Base-by-base conservation (phyloP, 2,888 invertebrate species). In the Pammene aurita region DNA sequence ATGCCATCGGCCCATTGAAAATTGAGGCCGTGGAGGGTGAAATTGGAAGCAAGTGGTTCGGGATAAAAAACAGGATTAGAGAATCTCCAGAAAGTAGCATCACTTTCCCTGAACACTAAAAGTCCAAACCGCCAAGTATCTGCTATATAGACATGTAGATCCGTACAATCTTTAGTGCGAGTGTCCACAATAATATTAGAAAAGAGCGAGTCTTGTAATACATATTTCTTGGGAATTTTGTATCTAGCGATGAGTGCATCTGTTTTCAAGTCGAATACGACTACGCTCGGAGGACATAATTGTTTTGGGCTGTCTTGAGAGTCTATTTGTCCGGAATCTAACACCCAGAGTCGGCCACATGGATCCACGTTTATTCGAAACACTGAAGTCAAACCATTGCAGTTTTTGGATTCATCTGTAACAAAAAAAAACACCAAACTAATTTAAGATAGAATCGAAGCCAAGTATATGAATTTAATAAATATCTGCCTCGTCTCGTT, bases 1-100 rank as follows among this genome's bases (percentile, higher is more conserved):
- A 97, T 93, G 0, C 97, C 97, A 79, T 97, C 97, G 7, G 95
- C 92, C 97, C 96, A 97, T 78, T 96, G 95, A 79, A 96, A 97
- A 73, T 95, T 95, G 0, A 96, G 79, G 1, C 95, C 96, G 72
- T 96, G 95, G 0, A 97, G 86, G 68, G 95, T 95, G 78, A 95
- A 97, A 76, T 95, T 94, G 0, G 96, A 94, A 0, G 96, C 95
- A 0, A 96, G 78, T 0, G 96, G 96, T 77, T 96, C 96, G 0
- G 96, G 96, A 78, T 92, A 95, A 88, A 94, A 97, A 46, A 92
- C 93, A 77, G 83, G 96, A 94, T 89, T 96, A 89, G 84, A 94
- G 93, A 75, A 97, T 82, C 81, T 81, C 94, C 95, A 96, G 73
- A 95, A 94, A 2, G 84, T 84, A 74, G 91, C 87, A 69, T 94